Percentiles rank a stretch among this genome's conserved stretches.
Conservation (phyloP, 2,797 vertebrate species). For the Acropternis orthonyx region DNA sequence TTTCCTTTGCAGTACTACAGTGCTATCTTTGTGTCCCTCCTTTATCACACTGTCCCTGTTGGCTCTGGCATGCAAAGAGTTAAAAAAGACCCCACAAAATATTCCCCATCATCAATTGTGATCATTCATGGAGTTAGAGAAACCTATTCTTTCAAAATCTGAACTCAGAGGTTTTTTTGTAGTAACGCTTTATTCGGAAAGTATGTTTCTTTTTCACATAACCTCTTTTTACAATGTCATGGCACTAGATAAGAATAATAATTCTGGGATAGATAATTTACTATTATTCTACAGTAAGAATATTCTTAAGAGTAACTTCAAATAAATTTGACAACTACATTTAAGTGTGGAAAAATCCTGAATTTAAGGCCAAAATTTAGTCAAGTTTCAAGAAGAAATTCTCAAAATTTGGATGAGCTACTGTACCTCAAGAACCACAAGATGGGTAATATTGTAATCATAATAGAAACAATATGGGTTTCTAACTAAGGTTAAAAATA, state of each 20-base stretch:
- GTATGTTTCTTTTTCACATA: background rate
- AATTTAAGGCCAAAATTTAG: background rate
- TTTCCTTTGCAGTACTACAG: background rate
- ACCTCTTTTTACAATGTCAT: background rate
- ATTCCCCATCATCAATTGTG: background rate
- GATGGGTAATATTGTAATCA: background rate
- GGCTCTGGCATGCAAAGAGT: background rate
- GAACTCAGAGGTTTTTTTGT: background rate
- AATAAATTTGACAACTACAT: background rate
- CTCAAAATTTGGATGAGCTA: background rate
- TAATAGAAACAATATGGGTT: background rate
- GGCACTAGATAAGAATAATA: background rate
- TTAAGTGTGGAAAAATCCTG: background rate
- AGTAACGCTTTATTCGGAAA: background rate
- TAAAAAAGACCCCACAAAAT: background rate
- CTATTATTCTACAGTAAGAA: background rate
- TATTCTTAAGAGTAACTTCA: background rate
- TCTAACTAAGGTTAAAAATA: background rate
- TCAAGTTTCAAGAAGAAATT: background rate
- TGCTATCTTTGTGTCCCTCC: fast-evolving
- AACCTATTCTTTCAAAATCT: background rate
- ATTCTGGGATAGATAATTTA: background rate
- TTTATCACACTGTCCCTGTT: background rate
- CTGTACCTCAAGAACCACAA: background rate
- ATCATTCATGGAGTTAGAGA: background rate